A percentile compares a stretch with the other conserved stretches of the same genome.
Evolutionary conservation across 1,140 invertebrate species (phyloP).

Genomic region (Paramacrobiotus metropolitanus): DNA sequence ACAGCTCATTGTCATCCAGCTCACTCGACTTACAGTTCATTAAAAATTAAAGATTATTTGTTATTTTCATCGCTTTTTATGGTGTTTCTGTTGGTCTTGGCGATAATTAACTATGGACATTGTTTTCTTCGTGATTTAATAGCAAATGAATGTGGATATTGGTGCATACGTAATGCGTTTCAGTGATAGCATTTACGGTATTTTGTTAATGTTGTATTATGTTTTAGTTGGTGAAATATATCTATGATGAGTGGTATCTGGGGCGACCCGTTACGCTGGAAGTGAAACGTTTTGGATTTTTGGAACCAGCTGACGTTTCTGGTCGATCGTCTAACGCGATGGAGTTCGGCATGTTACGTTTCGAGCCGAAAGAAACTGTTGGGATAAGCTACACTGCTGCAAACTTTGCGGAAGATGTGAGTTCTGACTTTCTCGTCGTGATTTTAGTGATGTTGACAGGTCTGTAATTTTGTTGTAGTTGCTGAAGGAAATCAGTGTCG

Average conservation of each 20-base stretch:
- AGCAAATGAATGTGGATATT: neutral
- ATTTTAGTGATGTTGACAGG: neutral
- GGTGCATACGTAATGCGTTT: too few species aligned
- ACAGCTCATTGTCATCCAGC: neutral
- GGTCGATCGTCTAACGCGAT: too few species aligned
- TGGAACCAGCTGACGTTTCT: neutral
- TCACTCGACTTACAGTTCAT: too few species aligned
- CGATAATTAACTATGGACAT: neutral
- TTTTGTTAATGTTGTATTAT: neutral
- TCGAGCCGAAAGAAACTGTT: neutral
- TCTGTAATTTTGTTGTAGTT: neutral
- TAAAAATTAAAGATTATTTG: too few species aligned
- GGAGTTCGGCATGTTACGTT: neutral
- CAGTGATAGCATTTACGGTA: too few species aligned
- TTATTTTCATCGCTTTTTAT: too few species aligned
- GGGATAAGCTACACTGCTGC: neutral
- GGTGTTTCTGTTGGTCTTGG: too few species aligned
- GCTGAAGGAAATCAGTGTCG: neutral
- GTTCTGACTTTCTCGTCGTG: neutral
- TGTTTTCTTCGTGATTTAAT: neutral
- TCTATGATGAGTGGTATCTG: neutral
- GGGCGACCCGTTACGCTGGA: neutral
- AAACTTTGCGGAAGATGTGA: neutral
- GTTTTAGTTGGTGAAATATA: neutral
- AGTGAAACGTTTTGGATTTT: neutral